Evolutionary conservation across 2,113 vertebrate genomes (phyloP), one percentile per base, ranked within the genome.

Genomic region (Stigmatopora argus): DNA sequence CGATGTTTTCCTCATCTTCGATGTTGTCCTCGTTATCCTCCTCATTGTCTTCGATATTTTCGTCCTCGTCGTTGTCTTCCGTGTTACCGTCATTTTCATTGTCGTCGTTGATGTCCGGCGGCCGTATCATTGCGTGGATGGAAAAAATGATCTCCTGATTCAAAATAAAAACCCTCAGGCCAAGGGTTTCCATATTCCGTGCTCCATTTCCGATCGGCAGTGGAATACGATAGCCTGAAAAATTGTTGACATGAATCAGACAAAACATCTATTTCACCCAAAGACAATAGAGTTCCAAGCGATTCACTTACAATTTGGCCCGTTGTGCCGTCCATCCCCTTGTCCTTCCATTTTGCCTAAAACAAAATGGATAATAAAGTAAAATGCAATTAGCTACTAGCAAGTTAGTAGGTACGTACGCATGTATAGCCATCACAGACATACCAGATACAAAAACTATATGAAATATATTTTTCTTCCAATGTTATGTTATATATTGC

Each of bases 241-340:
- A 12, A 61, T 1, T 44, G 18, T 10, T 5, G 18, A 60, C 58
- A 15, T 2, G 56, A 55, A 55, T 55, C 52, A 6, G 4, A 26
- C 52, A 6, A 5, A 14, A 26, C 4, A 23, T 41, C 5, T 2
- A 1, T 44, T 35, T 10, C 10, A n/a, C 15, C 17, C 31, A 14
- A 44, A 44, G 11, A 10, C 1, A 3, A 10, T 4, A 17, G 4
- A 6, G 26, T 6, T 23, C 14, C 14, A 31, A 3, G 38, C 1
- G n/a, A 15, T 8, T 11, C 21, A 61, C 59, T 61, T 45, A 61
- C 59, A 61, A 45, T 61, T 61, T 45, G 59, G 59, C 15, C 59
- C 59, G 19, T 61, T 61, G 59, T 61, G 59, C 59, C 59, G 59
- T 21, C 59, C 59, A 41, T 61, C 59, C 41, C 59, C 59, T 61